phyloP scores from a whole-genome alignment of 1,140 invertebrate species.

The Drosophila takahashii region DNA sequence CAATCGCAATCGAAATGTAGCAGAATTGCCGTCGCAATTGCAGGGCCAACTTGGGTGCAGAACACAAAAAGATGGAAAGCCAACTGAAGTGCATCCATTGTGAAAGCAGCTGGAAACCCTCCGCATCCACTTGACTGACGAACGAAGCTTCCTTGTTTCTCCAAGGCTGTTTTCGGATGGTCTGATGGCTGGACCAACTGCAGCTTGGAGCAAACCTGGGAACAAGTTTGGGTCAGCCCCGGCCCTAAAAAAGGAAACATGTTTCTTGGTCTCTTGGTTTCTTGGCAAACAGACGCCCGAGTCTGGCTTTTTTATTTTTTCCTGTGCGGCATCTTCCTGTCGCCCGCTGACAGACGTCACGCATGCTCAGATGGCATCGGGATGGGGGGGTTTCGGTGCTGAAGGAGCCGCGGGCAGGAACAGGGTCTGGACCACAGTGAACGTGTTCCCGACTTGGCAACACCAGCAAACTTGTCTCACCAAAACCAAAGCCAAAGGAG shows the following conservation, averaged over 20 bases:
- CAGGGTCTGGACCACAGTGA: slow-evolving; percentile 43
- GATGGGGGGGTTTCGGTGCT: background rate
- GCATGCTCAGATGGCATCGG: slow-evolving; percentile 55
- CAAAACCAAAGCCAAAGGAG: slow-evolving; percentile 19
- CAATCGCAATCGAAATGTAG: slow-evolving; percentile 35
- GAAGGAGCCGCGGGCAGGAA: background rate
- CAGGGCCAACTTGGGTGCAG: slow-evolving; percentile 15
- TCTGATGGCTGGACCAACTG: slow-evolving; percentile 41
- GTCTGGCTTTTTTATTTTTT: slow-evolving; percentile 18
- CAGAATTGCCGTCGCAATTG: slow-evolving; percentile 35
- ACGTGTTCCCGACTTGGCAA: slow-evolving; percentile 49
- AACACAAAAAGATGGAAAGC: slow-evolving; percentile 16
- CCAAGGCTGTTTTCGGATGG: slow-evolving; percentile 56
- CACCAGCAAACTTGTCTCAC: slow-evolving; percentile 34
- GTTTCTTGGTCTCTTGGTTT: slow-evolving; percentile 41
- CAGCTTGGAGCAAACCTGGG: slow-evolving; percentile 25
- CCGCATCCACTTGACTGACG: slow-evolving; percentile 42
- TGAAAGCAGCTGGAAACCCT: slow-evolving; percentile 62
- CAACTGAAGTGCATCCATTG: slow-evolving; percentile 50
- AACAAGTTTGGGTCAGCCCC: slow-evolving; percentile 58
- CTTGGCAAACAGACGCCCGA: slow-evolving; percentile 37
- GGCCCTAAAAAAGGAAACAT: slow-evolving; percentile 70
- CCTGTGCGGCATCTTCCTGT: slow-evolving; percentile 57
- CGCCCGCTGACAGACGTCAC: slow-evolving; percentile 64
- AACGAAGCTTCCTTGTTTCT: slow-evolving; percentile 49